Conservation (phyloP, 2,888 invertebrate species). For the Chrysotoxum bicinctum region DNA sequence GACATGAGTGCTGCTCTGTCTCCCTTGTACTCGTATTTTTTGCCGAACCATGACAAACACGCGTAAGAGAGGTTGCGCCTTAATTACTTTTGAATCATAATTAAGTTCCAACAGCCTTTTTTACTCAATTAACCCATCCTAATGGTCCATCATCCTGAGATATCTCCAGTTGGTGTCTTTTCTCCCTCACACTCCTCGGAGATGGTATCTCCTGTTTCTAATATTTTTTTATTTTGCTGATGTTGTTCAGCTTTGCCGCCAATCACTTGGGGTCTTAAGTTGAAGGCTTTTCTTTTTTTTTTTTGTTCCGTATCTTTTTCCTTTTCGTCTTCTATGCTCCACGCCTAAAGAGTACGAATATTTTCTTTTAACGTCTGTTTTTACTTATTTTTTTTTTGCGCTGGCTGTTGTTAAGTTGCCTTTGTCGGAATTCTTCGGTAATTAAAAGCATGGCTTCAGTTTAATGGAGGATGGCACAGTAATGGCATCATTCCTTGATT, state of each 20-base stretch:
- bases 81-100: constrained; percentile 70
- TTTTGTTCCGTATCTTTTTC: neutral
- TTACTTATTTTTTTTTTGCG: neutral
- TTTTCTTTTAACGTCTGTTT: constrained; percentile 24
- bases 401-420: neutral
- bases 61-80: constrained; percentile 47
- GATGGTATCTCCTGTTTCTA: neutral
- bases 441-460: constrained; percentile 59
- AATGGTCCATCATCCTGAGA: constrained; percentile 56
- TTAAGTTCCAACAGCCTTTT: constrained; percentile 69
- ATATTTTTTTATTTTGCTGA: constrained; percentile 1
- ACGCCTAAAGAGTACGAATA: neutral
- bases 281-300: constrained; percentile 43
- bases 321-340: neutral
- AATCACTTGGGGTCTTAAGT: constrained; percentile 60
- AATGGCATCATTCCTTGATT: constrained; percentile 28
- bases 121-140: constrained; percentile 70
- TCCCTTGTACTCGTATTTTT: neutral
- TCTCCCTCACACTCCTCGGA: neutral
- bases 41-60: neutral
- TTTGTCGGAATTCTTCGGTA: constrained; percentile 37
- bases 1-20: constrained; percentile 2
- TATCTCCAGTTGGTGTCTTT: constrained; percentile 14
- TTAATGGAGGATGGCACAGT: constrained; percentile 30
- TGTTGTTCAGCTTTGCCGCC: constrained; percentile 24